Evolutionary conservation across 2,797 vertebrate species (phyloP).

Genomic region (Rhadinocentrus ornatus): DNA sequence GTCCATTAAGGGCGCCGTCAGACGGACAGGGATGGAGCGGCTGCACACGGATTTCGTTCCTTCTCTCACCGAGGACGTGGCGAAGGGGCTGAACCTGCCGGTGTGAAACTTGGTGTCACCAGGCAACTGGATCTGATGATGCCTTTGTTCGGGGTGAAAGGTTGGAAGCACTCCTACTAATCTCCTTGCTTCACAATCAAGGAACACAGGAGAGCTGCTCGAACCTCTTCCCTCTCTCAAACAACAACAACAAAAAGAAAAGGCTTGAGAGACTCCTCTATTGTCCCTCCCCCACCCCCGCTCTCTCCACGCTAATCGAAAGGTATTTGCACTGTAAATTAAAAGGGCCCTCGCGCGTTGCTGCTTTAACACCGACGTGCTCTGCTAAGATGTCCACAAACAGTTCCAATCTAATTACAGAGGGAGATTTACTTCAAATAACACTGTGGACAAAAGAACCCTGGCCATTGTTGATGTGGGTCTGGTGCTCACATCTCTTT

Average conservation of each 20-base stretch:
- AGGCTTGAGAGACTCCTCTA: slow-evolving; percentile 68
- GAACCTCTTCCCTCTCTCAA: slow-evolving; percentile 71
- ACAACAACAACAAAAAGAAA: slow-evolving; percentile 85
- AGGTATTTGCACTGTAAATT: slow-evolving; percentile 88
- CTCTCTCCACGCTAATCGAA: slow-evolving; percentile 80
- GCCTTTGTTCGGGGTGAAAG: slow-evolving; percentile 93
- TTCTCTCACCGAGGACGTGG: slow-evolving; percentile 35
- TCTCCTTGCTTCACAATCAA: slow-evolving; percentile 92
- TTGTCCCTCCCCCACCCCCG: slow-evolving; percentile 56
- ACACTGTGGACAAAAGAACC: slow-evolving; percentile 75
- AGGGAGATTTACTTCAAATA: slow-evolving; percentile 83
- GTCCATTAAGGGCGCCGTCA: slow-evolving; percentile 62
- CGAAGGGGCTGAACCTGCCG: slow-evolving; percentile 59
- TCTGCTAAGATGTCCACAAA: slow-evolving; percentile 82
- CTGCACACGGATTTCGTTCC: slow-evolving; percentile 24
- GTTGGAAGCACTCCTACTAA: slow-evolving; percentile 94
- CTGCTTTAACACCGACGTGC: slow-evolving; percentile 70
- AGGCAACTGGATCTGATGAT: slow-evolving; percentile 91
- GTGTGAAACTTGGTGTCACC: slow-evolving; percentile 81
- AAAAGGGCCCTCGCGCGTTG: slow-evolving; percentile 74
- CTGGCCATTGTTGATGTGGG: slow-evolving; percentile 72
- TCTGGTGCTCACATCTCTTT: slow-evolving; percentile 64
- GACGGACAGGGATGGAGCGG: slow-evolving; percentile 33
- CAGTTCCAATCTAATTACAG: slow-evolving; percentile 85
- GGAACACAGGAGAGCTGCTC: slow-evolving; percentile 88